Evolutionary conservation across 2,113 vertebrate species (phyloP).

Genomic region (Oenanthe oenanthe): DNA sequence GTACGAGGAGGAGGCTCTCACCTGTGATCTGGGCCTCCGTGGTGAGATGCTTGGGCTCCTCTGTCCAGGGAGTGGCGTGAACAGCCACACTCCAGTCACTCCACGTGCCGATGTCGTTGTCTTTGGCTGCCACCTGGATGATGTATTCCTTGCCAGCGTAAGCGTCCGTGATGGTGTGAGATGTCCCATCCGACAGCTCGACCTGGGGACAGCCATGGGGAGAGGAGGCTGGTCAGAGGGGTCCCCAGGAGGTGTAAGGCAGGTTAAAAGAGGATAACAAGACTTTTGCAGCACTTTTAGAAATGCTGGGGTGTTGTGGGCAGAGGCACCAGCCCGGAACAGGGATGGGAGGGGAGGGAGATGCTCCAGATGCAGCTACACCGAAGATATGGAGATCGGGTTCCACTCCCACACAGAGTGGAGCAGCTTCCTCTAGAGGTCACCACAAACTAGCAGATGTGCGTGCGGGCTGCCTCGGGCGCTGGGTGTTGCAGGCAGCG

Average conservation of each 20-base stretch:
- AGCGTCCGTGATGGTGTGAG: slow-evolving; percentile 93
- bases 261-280: accelerated
- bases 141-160: slow-evolving; percentile 96
- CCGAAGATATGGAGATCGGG: accelerated
- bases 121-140: slow-evolving; percentile 97
- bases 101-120: slow-evolving; percentile 96
- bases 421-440: slow-evolving; percentile 61
- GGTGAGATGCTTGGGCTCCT: slow-evolving; percentile 86
- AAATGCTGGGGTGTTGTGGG: accelerated
- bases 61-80: slow-evolving; percentile 94
- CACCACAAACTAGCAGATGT: slow-evolving; percentile 40
- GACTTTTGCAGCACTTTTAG: background rate
- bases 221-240: background rate
- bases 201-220: slow-evolving; percentile 75
- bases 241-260: accelerated
- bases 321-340: background rate
- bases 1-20: background rate
- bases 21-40: slow-evolving; percentile 80
- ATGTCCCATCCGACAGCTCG: slow-evolving; percentile 91
- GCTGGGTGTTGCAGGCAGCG: background rate
- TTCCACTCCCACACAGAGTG: background rate
- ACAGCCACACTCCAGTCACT: slow-evolving; percentile 97
- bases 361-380: background rate
- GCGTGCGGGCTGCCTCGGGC: background rate
- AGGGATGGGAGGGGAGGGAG: background rate